Conservation (phyloP, 2,113 vertebrate species). For the Sinocyclocheilus rhinocerous region DNA sequence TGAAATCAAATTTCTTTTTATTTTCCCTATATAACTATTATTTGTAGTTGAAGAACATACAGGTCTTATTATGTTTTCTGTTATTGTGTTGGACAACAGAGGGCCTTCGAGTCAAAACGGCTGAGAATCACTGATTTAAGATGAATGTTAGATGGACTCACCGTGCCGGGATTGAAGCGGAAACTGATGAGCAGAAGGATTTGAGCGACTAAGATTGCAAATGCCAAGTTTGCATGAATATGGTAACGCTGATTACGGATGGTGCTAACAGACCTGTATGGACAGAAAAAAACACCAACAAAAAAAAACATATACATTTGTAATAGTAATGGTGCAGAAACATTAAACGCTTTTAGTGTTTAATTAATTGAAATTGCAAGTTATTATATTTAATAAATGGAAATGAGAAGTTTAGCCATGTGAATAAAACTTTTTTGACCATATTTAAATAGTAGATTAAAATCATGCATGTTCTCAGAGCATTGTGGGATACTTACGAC, state of each 20-base stretch:
- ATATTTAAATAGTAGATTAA: not conserved
- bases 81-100: too few relatives aligned
- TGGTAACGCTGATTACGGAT: conserved; percentile 95
- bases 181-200: conserved; percentile 90
- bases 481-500: conserved; percentile 84
- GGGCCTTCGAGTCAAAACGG: too few relatives aligned
- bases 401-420: too few relatives aligned
- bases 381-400: too few relatives aligned
- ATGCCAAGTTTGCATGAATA: conserved; percentile 94
- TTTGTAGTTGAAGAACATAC: too few relatives aligned
- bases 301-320: not conserved
- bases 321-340: not conserved
- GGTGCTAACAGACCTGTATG: conserved; percentile 86
- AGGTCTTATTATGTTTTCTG: too few relatives aligned
- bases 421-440: too few relatives aligned
- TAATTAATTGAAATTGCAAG: too few relatives aligned
- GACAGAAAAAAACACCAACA: not conserved
- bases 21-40: too few relatives aligned
- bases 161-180: conserved; percentile 82
- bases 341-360: too few relatives aligned
- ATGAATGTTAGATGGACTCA: conserved; percentile 58
- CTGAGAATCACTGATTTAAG: too few relatives aligned
- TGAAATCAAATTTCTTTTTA: too few relatives aligned
- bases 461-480: not conserved
- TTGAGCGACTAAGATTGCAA: conserved; percentile 90